Base-by-base conservation (phyloP, 1,140 invertebrate genomes). In the Spodoptera litura region DNA sequence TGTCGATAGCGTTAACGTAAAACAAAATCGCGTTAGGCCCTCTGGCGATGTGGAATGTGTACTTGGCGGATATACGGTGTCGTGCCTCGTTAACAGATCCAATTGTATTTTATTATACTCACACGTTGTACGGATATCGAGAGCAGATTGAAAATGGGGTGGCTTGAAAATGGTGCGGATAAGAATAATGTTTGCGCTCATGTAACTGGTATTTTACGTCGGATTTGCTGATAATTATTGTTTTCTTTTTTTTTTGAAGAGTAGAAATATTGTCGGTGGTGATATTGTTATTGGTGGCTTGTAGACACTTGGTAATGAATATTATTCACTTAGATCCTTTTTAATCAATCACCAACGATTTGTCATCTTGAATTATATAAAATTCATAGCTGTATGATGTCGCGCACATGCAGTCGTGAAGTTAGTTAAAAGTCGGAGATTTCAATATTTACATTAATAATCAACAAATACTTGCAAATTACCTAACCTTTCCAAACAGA, bases 11-110 rank as follows among this genome's bases (percentile, higher is more conserved):
- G 31, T 31, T 31, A 31, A 31, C 4, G 31, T 31, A 31, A 31
- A 31, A 31, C 31, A 31, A 31, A 31, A 3, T 31, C 31, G 31
- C 31, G 4, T 5, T 31, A 31, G 31, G 31, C 31, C 31, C 3
- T 5, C 4, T 35, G 78, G 68, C 79, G 85, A 88, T 86, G 82
- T 78, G 79, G 68, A 81, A 72, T 79, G 81, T 86, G 80, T 87
- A 70, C 77, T 73, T 86, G 82, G 81, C 62, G 82, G 75, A 79
- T 82, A 81, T 83, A 78, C 51, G 71, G 76, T 68, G 52, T 77
- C 56, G 70, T 70, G 73, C 81, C 85, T 85, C 82, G 82, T 87
- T 85, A 87, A 82, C 81, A 53, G 74, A 85, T 82, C 77, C 75
- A 78, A 87, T 83, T 86, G 81, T 83, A 83, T 86, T 86, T 81